Conservation (phyloP, 2,888 invertebrate species). For the Papilio gigon region DNA sequence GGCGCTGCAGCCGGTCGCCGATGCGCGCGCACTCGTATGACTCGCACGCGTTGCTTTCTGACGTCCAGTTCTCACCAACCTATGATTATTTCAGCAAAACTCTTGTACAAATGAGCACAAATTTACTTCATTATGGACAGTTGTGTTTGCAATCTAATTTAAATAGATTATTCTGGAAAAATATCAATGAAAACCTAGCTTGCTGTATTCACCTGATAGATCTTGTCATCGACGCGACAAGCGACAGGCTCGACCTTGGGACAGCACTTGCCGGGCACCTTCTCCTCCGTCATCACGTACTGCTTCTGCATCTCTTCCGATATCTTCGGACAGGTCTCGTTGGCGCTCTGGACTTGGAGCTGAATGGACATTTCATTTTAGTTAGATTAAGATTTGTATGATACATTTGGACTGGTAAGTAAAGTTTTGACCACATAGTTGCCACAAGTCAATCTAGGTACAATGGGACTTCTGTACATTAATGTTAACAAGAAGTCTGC, state of each 20-base stretch:
- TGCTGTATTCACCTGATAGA: conserved; percentile 63
- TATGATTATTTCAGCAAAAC: conserved; percentile 50
- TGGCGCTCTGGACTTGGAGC: conserved; percentile 79
- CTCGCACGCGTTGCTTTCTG: conserved; percentile 80
- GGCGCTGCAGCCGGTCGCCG: conserved; percentile 74
- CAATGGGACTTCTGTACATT: too few relatives aligned
- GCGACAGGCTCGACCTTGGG: conserved; percentile 74
- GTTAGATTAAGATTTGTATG: background rate
- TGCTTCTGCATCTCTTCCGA: conserved; percentile 64
- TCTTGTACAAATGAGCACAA: too few relatives aligned
- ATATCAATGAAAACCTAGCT: too few relatives aligned
- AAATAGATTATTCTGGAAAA: too few relatives aligned
- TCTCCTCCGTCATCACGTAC: conserved; percentile 73
- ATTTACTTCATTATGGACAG: too few relatives aligned
- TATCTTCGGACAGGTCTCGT: conserved; percentile 76
- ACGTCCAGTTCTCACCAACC: conserved; percentile 84
- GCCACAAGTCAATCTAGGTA: background rate
- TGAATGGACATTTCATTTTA: conserved; percentile 49
- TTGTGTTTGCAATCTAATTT: too few relatives aligned
- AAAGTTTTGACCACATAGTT: too few relatives aligned
- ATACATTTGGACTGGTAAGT: too few relatives aligned
- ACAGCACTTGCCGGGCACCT: conserved; percentile 80
- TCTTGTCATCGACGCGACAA: conserved; percentile 76
- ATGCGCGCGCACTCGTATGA: conserved; percentile 76
- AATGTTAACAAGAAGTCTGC: too few relatives aligned